Evolutionary conservation across 2,113 vertebrate genomes (phyloP).

Genomic region (Grantiella picta): DNA sequence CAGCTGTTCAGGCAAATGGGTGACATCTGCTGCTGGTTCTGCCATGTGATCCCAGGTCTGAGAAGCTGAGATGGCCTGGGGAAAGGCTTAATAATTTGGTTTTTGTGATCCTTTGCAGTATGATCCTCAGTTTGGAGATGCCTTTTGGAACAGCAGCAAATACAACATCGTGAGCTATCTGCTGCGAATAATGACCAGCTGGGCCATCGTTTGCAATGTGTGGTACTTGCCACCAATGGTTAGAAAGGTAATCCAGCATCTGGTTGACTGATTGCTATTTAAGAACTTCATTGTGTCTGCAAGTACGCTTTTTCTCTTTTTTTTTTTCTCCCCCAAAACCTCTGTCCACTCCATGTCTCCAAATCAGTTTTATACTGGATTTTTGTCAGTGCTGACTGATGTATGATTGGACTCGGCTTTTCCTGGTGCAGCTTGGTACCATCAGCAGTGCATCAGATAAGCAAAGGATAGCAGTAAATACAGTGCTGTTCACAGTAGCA

Average conservation of each 20-base stretch:
- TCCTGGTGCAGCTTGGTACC: neutral
- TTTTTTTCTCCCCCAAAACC: neutral
- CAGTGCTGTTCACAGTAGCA: neutral
- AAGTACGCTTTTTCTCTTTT: neutral
- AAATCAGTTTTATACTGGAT: neutral
- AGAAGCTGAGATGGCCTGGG: neutral
- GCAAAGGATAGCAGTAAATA: neutral
- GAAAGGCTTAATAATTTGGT: neutral
- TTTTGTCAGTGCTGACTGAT: neutral
- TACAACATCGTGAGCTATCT: constrained; percentile 91
- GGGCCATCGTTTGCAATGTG: constrained; percentile 94
- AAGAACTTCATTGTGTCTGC: neutral
- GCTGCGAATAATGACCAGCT: constrained; percentile 94
- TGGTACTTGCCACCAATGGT: constrained; percentile 95
- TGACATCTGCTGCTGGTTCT: neutral
- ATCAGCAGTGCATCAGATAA: neutral
- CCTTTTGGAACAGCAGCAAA: constrained; percentile 96
- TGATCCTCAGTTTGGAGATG: constrained; percentile 92
- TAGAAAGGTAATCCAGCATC: constrained; percentile 76
- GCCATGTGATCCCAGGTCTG: neutral
- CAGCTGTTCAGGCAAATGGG: neutral
- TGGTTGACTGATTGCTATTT: neutral
- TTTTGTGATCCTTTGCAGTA: constrained; percentile 75
- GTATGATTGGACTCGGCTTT: neutral
- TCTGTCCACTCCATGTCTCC: neutral